These are phyloP conservation scores for Arbacia lixula DNA, from an alignment of 53 echinoderm and acorn worm genomes.

Conservation along the genomic window DNA sequence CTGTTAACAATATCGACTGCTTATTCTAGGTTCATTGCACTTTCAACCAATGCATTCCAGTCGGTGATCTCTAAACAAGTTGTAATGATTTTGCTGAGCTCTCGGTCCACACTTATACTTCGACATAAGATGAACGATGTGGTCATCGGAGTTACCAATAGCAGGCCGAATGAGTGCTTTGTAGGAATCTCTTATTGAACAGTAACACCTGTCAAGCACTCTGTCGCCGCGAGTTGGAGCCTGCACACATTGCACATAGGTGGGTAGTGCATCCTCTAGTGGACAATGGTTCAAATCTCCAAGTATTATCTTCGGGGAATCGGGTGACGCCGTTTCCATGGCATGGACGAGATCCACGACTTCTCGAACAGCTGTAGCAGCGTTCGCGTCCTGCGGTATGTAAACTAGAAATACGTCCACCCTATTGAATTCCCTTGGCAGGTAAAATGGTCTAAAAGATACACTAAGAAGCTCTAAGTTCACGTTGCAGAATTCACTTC, in stretches of 20 bases:
- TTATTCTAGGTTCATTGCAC: no score
- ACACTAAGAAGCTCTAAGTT: conserved; percentile 42
- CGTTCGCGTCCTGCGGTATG: conserved; percentile 21
- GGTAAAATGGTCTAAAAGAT: conserved; percentile 34
- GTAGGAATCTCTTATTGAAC: not conserved
- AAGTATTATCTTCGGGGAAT: conserved; percentile 44
- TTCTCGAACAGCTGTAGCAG: conserved; percentile 9
- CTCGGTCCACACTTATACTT: no score
- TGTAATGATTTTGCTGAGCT: no score
- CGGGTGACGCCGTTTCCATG: conserved; percentile 25
- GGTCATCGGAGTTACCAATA: not conserved
- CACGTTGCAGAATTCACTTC: conserved; percentile 9
- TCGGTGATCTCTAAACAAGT: no score
- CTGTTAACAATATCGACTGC: no score
- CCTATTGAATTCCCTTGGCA: conserved; percentile 46
- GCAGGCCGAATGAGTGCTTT: not conserved
- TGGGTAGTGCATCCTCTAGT: conserved; percentile 2
- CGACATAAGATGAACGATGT: no score
- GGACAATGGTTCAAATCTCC: conserved; percentile 42
- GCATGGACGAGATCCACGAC: conserved; percentile 13
- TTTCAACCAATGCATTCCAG: no score
- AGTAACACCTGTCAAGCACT: not conserved
- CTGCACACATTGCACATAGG: conserved; percentile 3
- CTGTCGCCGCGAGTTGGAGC: not conserved
- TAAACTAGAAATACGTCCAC: conserved; percentile 29